Conservation (phyloP, 1,140 invertebrate species). For the Pachyrhynchus sulphureomaculatus region DNA sequence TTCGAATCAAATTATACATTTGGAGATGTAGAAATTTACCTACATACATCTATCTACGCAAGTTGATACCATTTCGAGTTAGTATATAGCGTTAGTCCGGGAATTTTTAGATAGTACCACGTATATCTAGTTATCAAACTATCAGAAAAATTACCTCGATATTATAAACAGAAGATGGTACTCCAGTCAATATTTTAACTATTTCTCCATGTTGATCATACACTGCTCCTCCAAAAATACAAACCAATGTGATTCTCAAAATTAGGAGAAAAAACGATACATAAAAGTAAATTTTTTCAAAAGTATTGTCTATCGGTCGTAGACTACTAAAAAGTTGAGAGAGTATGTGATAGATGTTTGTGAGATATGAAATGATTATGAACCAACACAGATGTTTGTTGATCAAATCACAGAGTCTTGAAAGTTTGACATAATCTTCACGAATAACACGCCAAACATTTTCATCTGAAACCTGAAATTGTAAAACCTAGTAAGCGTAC, state of each 20-base stretch:
- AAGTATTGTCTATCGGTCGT: conserved; percentile 8
- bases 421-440: conserved; percentile 26
- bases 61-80: too few relatives aligned
- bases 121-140: too few relatives aligned
- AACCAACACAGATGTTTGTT: conserved; percentile 25
- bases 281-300: conserved; percentile 56
- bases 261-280: conserved; percentile 61
- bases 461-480: conserved; percentile 18
- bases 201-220: conserved; percentile 61
- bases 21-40: too few relatives aligned
- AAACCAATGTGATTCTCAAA: conserved; percentile 57
- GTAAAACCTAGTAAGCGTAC: too few relatives aligned
- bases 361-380: conserved; percentile 25
- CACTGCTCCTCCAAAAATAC: conserved; percentile 58
- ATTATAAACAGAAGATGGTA: conserved; percentile 31
- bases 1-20: too few relatives aligned
- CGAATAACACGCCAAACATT: conserved; percentile 26
- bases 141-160: conserved; percentile 27
- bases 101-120: too few relatives aligned
- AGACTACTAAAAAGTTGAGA: conserved; percentile 32
- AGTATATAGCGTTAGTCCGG: too few relatives aligned
- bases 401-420: conserved; percentile 9
- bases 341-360: conserved; percentile 30
- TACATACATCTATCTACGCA: too few relatives aligned
- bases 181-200: conserved; percentile 49